Percentiles rank a stretch among this genome's conserved stretches.
These are phyloP conservation scores for Autographa pulchrina DNA, from an alignment of 2,888 invertebrate genomes.

Conservation along the genomic window DNA sequence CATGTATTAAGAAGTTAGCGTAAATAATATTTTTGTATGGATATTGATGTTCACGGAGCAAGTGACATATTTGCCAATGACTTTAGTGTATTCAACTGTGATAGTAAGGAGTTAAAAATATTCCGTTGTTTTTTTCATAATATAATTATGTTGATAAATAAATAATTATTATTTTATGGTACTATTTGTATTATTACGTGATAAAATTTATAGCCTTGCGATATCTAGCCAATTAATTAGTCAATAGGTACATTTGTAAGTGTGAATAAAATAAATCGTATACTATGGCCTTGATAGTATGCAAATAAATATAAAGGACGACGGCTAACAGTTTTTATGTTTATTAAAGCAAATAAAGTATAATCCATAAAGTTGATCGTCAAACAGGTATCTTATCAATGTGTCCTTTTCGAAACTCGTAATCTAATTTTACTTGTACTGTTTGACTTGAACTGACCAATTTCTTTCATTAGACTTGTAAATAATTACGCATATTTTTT, in stretches of 20 bases:
- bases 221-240: not conserved
- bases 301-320: constrained; percentile 1
- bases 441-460: not conserved
- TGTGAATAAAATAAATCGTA: not conserved
- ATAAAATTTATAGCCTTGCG: not conserved
- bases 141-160: constrained; percentile 5
- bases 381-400: not conserved
- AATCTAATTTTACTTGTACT: not conserved
- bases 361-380: not conserved
- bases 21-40: constrained; percentile 22
- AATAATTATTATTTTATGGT: not conserved
- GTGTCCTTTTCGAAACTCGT: too few relatives aligned
- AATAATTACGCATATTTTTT: too few relatives aligned
- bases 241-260: not conserved
- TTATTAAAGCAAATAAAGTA: not conserved
- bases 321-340: not conserved
- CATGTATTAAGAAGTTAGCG: not conserved
- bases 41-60: not conserved
- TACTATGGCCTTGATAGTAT: not conserved
- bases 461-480: too few relatives aligned
- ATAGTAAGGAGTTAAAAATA: constrained; percentile 3
- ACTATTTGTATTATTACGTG: not conserved
- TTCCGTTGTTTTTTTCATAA: constrained; percentile 9
- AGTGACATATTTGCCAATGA: not conserved
- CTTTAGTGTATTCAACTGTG: constrained; percentile 1